Conservation (phyloP, 1,140 invertebrate genomes). For the Augochlora pura region DNA sequence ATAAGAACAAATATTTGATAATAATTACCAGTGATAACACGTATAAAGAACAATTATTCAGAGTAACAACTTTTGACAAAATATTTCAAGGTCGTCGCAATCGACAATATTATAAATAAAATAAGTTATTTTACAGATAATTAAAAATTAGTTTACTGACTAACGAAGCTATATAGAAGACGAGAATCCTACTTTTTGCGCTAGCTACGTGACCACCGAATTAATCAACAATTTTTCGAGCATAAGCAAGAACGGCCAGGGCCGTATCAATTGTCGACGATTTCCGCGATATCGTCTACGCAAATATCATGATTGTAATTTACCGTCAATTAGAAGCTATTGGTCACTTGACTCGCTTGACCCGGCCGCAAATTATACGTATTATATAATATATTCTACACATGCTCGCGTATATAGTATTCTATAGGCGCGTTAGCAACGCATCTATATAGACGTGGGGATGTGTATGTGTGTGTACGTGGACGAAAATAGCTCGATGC, state of each 20-base stretch:
- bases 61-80: too few species aligned
- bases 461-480: neutral
- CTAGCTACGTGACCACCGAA: neutral
- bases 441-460: neutral
- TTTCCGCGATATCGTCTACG: neutral
- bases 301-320: conserved; percentile 31
- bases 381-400: conserved; percentile 16
- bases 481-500: conserved; percentile 28
- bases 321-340: conserved; percentile 34
- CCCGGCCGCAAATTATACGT: conserved; percentile 36
- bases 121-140: too few species aligned
- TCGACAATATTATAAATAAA: too few species aligned
- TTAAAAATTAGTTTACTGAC: too few species aligned
- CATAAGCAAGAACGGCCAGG: neutral
- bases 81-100: too few species aligned
- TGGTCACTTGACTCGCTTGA: conserved; percentile 25
- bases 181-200: too few species aligned
- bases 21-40: too few species aligned
- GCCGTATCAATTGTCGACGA: neutral
- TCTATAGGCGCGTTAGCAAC: too few species aligned
- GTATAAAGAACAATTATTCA: too few species aligned
- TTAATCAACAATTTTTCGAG: neutral
- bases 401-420: neutral
- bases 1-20: too few species aligned
- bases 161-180: too few species aligned